phyloP scores from a whole-genome alignment of 35 echinoderm and acorn worm species.

The Ophioderma brevispina region DNA sequence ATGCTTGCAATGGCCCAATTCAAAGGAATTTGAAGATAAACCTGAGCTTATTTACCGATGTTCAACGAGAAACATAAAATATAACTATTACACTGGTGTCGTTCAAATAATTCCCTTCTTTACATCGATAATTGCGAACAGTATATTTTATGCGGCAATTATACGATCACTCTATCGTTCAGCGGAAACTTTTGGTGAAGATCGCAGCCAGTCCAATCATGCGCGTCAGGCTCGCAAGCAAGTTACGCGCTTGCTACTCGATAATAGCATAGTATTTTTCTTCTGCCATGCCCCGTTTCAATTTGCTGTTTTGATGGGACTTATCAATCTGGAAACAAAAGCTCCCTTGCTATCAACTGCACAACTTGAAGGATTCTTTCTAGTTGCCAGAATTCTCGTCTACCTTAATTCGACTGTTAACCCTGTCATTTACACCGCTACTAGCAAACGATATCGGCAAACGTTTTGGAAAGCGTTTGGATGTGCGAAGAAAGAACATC shows the following conservation, averaged over 20 bases:
- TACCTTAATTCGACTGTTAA: no score
- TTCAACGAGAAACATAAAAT: no score
- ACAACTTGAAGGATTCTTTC: no score
- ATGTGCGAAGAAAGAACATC: no score
- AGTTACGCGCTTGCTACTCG: neutral
- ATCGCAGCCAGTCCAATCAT: neutral
- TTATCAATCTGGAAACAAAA: neutral
- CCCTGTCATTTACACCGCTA: no score
- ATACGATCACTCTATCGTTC: neutral
- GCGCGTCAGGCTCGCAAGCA: neutral
- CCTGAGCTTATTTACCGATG: no score
- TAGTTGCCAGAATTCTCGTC: no score
- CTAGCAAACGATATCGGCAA: no score
- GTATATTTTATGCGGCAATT: neutral
- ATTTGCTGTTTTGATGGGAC: neutral
- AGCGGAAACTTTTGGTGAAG: neutral
- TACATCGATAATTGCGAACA: neutral
- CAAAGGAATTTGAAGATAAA: no score
- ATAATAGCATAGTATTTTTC: neutral
- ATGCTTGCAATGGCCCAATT: no score
- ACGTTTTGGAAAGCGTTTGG: no score
- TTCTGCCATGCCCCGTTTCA: neutral
- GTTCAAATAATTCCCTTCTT: neutral
- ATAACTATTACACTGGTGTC: no score
- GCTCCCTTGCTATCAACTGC: neutral